These are phyloP conservation scores for Cheilosia vulpina DNA, from an alignment of 2,888 invertebrate genomes.

Conservation along the genomic window DNA sequence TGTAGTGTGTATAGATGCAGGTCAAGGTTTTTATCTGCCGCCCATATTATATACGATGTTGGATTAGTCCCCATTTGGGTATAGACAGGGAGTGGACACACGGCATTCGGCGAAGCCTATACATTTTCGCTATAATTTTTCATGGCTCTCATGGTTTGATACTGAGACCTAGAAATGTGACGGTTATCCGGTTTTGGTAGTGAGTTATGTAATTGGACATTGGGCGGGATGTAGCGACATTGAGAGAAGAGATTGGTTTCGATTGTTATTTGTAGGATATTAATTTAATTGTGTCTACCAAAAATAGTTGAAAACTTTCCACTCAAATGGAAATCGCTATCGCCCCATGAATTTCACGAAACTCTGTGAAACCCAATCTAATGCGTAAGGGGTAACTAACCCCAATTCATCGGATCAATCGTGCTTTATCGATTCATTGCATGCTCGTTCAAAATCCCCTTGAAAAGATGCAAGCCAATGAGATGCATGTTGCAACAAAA, in stretches of 20 bases:
- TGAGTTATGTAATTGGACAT: constrained; percentile 6
- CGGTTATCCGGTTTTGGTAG: background rate
- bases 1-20: constrained; percentile 27
- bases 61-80: background rate
- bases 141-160: constrained; percentile 15
- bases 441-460: constrained; percentile 37
- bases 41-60: background rate
- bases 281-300: background rate
- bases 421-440: constrained; percentile 60
- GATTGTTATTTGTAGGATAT: background rate
- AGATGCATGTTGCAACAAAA: constrained; percentile 16
- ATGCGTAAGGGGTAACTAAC: constrained; percentile 29
- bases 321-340: background rate
- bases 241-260: background rate
- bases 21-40: constrained; percentile 46
- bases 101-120: background rate
- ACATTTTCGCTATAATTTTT: constrained; percentile 22
- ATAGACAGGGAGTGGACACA: constrained; percentile 1
- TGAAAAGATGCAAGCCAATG: constrained; percentile 47
- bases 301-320: background rate
- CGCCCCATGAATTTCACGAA: background rate
- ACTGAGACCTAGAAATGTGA: constrained; percentile 11
- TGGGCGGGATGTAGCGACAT: background rate
- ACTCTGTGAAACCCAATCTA: background rate
- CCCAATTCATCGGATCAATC: constrained; percentile 44